phyloP scores from a whole-genome alignment of 2,797 vertebrate species.

The Acanthurus lineatus region DNA sequence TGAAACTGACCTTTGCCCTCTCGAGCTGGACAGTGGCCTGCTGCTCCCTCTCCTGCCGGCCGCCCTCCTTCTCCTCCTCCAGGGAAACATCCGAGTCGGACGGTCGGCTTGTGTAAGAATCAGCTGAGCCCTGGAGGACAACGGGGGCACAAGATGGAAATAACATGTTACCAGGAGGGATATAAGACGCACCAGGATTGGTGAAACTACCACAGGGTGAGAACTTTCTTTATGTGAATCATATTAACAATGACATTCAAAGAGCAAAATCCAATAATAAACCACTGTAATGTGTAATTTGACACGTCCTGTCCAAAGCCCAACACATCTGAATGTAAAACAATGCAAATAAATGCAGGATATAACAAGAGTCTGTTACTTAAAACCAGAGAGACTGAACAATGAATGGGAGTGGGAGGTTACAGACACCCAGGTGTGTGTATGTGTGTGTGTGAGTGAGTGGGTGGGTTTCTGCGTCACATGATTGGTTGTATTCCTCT shows the following conservation, averaged over 20 bases:
- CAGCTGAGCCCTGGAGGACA: conserved; percentile 93
- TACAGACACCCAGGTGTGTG: conserved; percentile 17
- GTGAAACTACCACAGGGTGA: no score
- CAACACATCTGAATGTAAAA: conserved; percentile 25
- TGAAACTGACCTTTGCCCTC: conserved; percentile 92
- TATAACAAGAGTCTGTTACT: conserved; percentile 11
- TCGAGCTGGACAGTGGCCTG: conserved; percentile 96
- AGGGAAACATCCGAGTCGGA: conserved; percentile 98
- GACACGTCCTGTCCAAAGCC: neutral
- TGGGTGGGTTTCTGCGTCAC: neutral
- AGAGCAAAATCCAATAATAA: neutral
- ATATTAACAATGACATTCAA: conserved; percentile 19
- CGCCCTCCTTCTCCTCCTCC: conserved; percentile 97
- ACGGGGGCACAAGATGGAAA: conserved; percentile 35
- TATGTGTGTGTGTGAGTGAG: conserved; percentile 25
- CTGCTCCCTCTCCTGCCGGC: conserved; percentile 95
- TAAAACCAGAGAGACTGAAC: conserved; percentile 31
- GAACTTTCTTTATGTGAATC: neutral
- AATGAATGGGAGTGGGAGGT: conserved; percentile 23
- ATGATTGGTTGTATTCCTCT: conserved; percentile 14
- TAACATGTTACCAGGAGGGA: conserved; percentile 9
- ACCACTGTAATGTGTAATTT: neutral
- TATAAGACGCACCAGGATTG: neutral
- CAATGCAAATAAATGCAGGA: conserved; percentile 36
- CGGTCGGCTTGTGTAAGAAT: conserved; percentile 98